These are phyloP conservation scores for Dione vanillae DNA, from an alignment of 2,888 invertebrate genomes.

Conservation along the genomic window DNA sequence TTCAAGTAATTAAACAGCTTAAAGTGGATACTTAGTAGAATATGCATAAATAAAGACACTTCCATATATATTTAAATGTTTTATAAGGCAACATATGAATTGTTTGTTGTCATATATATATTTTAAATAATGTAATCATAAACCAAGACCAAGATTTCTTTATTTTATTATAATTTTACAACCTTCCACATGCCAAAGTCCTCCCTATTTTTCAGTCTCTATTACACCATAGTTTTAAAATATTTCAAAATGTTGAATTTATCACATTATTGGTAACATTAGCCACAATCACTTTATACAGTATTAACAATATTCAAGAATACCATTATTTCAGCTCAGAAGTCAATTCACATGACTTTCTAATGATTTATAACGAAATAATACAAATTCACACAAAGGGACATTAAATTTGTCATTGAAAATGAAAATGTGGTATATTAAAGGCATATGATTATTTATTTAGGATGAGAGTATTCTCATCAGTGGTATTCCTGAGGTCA, in stretches of 20 bases:
- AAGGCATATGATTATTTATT: not conserved
- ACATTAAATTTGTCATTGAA: not conserved
- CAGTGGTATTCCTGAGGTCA: constrained; percentile 1
- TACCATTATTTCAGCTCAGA: not conserved
- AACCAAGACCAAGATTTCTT: not conserved
- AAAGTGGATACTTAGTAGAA: too few species aligned
- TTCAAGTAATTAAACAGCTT: too few species aligned
- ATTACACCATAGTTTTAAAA: not conserved
- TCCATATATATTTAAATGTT: too few species aligned
- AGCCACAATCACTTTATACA: too few species aligned
- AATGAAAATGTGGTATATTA: not conserved
- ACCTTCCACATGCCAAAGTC: not conserved
- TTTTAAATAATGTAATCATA: too few species aligned
- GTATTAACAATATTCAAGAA: too few species aligned
- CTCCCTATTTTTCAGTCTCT: not conserved
- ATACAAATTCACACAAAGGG: not conserved
- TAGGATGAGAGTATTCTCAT: not conserved
- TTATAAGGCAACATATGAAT: too few species aligned
- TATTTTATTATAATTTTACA: not conserved
- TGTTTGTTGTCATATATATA: too few species aligned
- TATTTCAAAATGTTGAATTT: not conserved
- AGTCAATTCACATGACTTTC: not conserved
- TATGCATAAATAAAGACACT: too few species aligned
- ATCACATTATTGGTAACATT: not conserved
- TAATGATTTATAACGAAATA: not conserved